phyloP scores from a whole-genome alignment of 2,113 vertebrate genomes.

The Ellobius talpinus region DNA sequence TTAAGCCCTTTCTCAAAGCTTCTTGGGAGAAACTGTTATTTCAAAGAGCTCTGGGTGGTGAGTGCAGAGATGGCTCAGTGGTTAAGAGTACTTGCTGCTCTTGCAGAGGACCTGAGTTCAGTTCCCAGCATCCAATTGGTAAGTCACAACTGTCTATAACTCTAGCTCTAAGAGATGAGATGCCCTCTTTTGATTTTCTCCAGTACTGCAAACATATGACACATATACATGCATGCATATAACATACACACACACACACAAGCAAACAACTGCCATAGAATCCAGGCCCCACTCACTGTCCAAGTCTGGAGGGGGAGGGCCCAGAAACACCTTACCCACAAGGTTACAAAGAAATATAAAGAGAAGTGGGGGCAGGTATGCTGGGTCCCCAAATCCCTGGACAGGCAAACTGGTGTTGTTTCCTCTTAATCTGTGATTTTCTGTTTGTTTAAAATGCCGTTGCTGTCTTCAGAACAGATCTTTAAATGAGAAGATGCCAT shows the following conservation, averaged over 20 bases:
- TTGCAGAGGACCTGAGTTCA: neutral
- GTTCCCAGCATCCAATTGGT: too few relatives aligned
- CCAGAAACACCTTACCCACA: too few relatives aligned
- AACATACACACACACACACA: neutral
- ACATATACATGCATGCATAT: neutral
- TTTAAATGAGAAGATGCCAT: neutral
- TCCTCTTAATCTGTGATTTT: neutral
- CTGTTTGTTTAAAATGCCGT: neutral
- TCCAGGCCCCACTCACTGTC: neutral
- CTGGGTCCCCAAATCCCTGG: neutral
- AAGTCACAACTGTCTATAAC: neutral
- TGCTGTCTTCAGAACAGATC: neutral
- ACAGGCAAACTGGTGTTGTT: neutral
- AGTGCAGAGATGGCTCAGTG: neutral
- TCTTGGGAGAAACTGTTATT: neutral
- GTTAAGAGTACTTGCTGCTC: neutral
- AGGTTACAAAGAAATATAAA: too few relatives aligned
- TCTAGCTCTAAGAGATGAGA: neutral
- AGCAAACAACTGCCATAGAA: neutral
- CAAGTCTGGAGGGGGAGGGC: rapidly evolving
- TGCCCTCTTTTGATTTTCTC: neutral
- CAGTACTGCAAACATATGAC: neutral
- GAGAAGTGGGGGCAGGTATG: rapidly evolving
- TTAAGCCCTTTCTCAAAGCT: neutral
- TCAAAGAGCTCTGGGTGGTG: neutral